Percentiles rank a stretch among this genome's conserved stretches.
These are phyloP conservation scores for Nasonia giraulti DNA, from an alignment of 1,140 invertebrate genomes.

Conservation along the genomic window DNA sequence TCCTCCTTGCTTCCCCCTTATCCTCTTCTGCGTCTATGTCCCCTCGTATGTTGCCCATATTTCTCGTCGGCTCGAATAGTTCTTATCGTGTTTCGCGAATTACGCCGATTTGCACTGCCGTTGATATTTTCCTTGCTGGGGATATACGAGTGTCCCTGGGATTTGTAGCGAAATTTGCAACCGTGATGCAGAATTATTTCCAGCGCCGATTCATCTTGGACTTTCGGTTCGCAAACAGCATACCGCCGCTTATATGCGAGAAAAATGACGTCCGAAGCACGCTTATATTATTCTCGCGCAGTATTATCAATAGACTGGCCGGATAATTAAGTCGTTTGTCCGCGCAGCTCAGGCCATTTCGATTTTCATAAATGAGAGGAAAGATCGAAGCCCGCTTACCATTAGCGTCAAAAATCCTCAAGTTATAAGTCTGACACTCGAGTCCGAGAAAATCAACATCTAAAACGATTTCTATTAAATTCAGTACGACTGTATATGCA, in stretches of 20 bases:
- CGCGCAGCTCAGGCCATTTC: background rate
- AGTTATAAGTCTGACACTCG: constrained; percentile 26
- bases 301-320: background rate
- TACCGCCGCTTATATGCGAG: too few species aligned
- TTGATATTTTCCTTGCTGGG: constrained; percentile 26
- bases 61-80: constrained; percentile 37
- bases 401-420: background rate
- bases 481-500: background rate
- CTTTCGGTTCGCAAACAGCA: too few species aligned
- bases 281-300: background rate
- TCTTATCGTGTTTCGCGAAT: constrained; percentile 48
- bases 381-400: background rate
- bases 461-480: constrained; percentile 38
- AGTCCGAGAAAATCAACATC: constrained; percentile 27
- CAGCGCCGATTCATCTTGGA: too few species aligned
- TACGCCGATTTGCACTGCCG: constrained; percentile 44
- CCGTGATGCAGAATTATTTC: too few species aligned
- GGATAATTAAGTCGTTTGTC: constrained; percentile 7
- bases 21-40: background rate
- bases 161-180: background rate
- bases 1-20: constrained; percentile 37
- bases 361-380: constrained; percentile 14
- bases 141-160: background rate
- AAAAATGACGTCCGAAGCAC: too few species aligned
- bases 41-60: constrained; percentile 32